A percentile compares a stretch with the other conserved stretches of the same genome.
Conservation (phyloP, 1,140 invertebrate species). For the Drosophila sulfurigaster region DNA sequence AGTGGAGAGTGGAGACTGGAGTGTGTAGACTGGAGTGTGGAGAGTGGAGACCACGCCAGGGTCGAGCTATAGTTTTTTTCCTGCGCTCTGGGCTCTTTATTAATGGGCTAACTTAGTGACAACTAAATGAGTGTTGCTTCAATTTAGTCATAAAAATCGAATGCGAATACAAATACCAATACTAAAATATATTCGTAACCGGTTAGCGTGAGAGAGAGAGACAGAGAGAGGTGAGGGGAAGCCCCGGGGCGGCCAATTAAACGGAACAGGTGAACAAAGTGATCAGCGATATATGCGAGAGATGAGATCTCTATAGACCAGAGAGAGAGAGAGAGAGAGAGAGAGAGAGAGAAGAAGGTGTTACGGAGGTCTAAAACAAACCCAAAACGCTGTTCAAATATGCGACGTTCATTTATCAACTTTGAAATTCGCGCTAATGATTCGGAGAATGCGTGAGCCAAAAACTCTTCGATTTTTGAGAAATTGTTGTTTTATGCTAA, state of each 20-base stretch:
- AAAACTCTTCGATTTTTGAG: constrained; percentile 46
- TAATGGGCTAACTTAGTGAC: constrained; percentile 73
- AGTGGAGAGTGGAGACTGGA: background rate
- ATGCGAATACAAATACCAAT: constrained; percentile 11
- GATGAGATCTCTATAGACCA: constrained; percentile 4
- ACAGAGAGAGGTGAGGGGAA: background rate
- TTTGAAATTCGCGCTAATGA: constrained; percentile 61
- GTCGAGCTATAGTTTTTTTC: constrained; percentile 25
- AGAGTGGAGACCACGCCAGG: constrained; percentile 24
- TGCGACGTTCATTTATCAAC: constrained; percentile 52
- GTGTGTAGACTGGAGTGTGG: background rate
- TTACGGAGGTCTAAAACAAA: constrained; percentile 10
- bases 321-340: too few relatives aligned
- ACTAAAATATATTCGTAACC: constrained; percentile 37
- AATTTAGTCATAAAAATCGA: constrained; percentile 57
- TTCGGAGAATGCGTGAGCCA: constrained; percentile 52
- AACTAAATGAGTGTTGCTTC: constrained; percentile 69
- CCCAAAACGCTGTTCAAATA: constrained; percentile 36
- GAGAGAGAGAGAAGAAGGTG: background rate
- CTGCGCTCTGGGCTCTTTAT: constrained; percentile 45
- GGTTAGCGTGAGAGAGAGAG: constrained; percentile 18
- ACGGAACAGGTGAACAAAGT: constrained; percentile 70
- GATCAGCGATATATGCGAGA: constrained; percentile 16
- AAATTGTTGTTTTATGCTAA: constrained; percentile 77
- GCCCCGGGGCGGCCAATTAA: constrained; percentile 55